phyloP scores from a whole-genome alignment of 2,888 invertebrate species.

The Pterostichus madidus region DNA sequence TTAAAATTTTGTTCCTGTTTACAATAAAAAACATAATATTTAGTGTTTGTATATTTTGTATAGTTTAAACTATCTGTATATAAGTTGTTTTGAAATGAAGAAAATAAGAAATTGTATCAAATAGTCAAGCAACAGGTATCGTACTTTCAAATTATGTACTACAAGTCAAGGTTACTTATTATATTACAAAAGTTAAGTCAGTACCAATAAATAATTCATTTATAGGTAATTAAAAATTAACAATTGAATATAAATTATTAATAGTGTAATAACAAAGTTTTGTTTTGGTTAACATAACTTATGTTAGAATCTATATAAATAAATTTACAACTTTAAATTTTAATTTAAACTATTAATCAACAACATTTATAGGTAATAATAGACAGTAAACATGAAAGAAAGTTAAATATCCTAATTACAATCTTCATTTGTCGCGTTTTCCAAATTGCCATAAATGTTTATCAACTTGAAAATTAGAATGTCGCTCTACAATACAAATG shows the following conservation, averaged over 20 bases:
- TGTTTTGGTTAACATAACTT: conserved; percentile 17
- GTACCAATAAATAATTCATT: conserved; percentile 39
- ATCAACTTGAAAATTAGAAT: conserved; percentile 44
- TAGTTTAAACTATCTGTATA: no score
- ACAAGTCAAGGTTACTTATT: conserved; percentile 15
- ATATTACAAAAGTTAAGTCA: conserved; percentile 18
- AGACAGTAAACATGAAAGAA: no score
- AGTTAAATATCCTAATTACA: no score
- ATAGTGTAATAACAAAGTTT: conserved; percentile 8
- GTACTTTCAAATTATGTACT: conserved; percentile 29
- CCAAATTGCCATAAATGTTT: conserved; percentile 43
- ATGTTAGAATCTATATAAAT: background rate
- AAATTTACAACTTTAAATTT: conserved; percentile 5
- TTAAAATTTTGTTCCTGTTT: no score
- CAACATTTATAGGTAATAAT: no score
- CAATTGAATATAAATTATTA: conserved; percentile 46
- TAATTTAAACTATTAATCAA: background rate
- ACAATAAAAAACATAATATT: no score
- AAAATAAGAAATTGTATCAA: conserved; percentile 4
- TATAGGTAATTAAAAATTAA: conserved; percentile 37
- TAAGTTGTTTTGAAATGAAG: no score
- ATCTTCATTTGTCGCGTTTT: background rate
- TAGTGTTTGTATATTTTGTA: no score
- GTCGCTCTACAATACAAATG: conserved; percentile 38
- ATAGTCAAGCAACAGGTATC: conserved; percentile 13